Evolutionary conservation across 2,888 invertebrate genomes (phyloP).

Genomic region (Megastigmus dorsalis): DNA sequence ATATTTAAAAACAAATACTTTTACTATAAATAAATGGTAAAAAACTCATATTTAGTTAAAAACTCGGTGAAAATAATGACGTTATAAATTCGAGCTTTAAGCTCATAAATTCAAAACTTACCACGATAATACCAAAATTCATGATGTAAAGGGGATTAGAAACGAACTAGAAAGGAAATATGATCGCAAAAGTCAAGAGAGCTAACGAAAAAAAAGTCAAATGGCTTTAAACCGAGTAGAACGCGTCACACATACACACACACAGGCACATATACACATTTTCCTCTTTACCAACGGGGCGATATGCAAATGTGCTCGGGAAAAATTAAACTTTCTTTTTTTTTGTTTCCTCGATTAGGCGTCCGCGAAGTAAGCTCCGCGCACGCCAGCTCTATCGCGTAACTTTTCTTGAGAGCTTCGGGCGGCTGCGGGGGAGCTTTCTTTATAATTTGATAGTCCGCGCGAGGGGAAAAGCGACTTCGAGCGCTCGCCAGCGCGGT

Average conservation of each 20-base stretch:
- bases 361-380: background rate
- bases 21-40: too few relatives aligned
- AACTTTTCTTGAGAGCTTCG: constrained; percentile 12
- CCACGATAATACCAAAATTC: too few relatives aligned
- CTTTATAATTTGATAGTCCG: constrained; percentile 4
- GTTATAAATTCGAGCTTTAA: too few relatives aligned
- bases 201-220: background rate
- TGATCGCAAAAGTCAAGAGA: too few relatives aligned
- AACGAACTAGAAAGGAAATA: background rate
- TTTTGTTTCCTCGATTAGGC: constrained; percentile 7
- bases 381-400: background rate
- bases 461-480: background rate
- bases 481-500: too few relatives aligned
- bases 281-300: constrained; percentile 1
- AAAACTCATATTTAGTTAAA: too few relatives aligned
- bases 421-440: background rate
- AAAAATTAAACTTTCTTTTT: constrained; percentile 30
- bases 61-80: too few relatives aligned
- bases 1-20: too few relatives aligned
- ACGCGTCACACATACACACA: background rate
- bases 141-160: too few relatives aligned
- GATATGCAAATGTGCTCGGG: constrained; percentile 17
- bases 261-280: too few relatives aligned
- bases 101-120: too few relatives aligned
- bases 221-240: background rate